Conservation (phyloP, 2,113 vertebrate genomes). For the Fulmarus glacialis region DNA sequence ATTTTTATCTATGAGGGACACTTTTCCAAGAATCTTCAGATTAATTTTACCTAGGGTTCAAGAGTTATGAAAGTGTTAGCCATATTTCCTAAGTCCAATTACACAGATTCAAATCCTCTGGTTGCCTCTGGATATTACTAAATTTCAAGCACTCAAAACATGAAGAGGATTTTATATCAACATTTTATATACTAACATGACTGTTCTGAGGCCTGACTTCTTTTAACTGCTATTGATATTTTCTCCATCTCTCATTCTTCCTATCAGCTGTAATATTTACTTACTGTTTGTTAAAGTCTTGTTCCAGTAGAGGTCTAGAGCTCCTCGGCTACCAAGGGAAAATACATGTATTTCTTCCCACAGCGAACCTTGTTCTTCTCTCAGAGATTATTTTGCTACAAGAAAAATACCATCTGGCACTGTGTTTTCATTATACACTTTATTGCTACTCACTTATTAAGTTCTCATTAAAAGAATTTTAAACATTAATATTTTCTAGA, state of each 20-base stretch:
- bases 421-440: background rate
- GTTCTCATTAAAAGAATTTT: background rate
- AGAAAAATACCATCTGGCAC: background rate
- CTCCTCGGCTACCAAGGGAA: background rate
- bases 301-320: background rate
- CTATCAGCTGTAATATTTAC: background rate
- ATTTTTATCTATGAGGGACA: background rate
- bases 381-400: background rate
- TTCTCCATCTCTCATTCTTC: background rate
- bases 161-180: background rate
- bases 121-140: background rate
- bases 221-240: background rate
- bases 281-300: background rate
- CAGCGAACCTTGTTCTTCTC: background rate
- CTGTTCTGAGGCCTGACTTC: background rate
- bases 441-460: background rate
- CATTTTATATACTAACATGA: background rate
- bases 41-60: background rate
- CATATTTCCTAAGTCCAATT: background rate
- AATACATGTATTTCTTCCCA: background rate
- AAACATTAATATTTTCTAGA: background rate
- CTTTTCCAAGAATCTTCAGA: background rate
- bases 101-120: background rate
- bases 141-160: background rate
- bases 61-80: background rate